Evolutionary conservation across 64 coral and sea anemone species (phyloP), one percentile per base, ranked within the genome.

Genomic region (Catalaphyllia jardinei): DNA sequence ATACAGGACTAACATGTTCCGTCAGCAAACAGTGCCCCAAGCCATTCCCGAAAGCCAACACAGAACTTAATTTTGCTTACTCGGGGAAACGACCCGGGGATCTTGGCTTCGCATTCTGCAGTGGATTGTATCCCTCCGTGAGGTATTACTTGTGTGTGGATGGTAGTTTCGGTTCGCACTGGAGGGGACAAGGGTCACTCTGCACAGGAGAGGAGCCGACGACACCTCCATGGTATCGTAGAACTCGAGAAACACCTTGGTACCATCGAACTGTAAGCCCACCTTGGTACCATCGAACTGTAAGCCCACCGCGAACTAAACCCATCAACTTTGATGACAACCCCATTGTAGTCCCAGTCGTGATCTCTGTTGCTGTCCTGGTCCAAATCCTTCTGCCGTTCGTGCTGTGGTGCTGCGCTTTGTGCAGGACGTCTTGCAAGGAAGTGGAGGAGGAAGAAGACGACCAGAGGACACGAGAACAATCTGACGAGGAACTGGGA

Each of bases 321-420:
- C 28, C 51, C 15, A 63, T 93, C 27, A 88, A 91, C 27, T 94
- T 97, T 79, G 95, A 93, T 27, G 95, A 94, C 50, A 50, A 80
- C 35, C 94, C 94, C 10, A 28, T 62, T 13, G 54, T 97, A 38
- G 28, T 82, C 1, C 91, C 88, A 18, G 76, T 72, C 1, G 90
- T 97, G 0, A 38, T 97, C 17, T 76, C 83, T 11, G 31, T 69
- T 8, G 88, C 92, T 6, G 64, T 88, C 2, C 29, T 93, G 4
- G 22, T 93, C 1, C 91, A 97, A 52, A 65, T 93, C 27, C 62
- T 94, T 19, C 29, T 97, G 31, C 91, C 95, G 0, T 60, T 93
- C 13, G 55, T 86, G 16, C 29, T 93, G 12, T 91, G 82, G 52
- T 72, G 61, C 20, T 73, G 84, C 15, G 83, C 91, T 57, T 50